These are phyloP conservation scores for Drosophila pachea DNA, from an alignment of 1,140 invertebrate species.

Conservation along the genomic window DNA sequence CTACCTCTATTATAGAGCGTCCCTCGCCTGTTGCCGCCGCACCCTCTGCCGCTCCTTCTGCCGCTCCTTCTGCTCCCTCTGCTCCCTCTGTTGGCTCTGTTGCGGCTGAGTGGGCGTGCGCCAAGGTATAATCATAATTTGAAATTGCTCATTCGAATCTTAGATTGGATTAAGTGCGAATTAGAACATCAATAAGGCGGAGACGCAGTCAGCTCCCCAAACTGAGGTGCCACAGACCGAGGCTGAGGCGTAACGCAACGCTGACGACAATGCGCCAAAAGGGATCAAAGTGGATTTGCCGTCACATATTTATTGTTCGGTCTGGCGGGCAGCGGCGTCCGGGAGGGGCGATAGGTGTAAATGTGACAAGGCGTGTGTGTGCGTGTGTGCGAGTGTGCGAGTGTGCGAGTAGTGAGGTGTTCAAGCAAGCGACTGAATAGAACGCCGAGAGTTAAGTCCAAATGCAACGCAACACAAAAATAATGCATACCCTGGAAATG, in stretches of 20 bases:
- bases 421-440: slow-evolving; percentile 68
- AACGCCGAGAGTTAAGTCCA: slow-evolving; percentile 52
- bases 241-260: slow-evolving; percentile 63
- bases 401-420: slow-evolving; percentile 48
- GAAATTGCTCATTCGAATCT: slow-evolving; percentile 77
- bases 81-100: slow-evolving; percentile 35
- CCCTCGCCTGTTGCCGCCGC: slow-evolving; percentile 30
- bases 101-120: slow-evolving; percentile 67
- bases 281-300: slow-evolving; percentile 71
- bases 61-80: background rate
- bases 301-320: slow-evolving; percentile 41
- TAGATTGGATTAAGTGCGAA: slow-evolving; percentile 77
- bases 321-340: background rate
- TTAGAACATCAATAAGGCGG: slow-evolving; percentile 73
- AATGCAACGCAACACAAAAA: slow-evolving; percentile 29
- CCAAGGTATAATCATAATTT: slow-evolving; percentile 76
- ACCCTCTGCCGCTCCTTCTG: background rate
- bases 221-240: background rate
- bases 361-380: slow-evolving; percentile 60
- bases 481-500: slow-evolving; percentile 21
- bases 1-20: slow-evolving; percentile 46
- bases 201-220: too few relatives aligned
- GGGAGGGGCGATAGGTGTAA: slow-evolving; percentile 52
- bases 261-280: slow-evolving; percentile 62
- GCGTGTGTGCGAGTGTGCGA: slow-evolving; percentile 31